Percentiles rank a stretch among this genome's conserved stretches.
Evolutionary conservation across 2,888 invertebrate species (phyloP).

Genomic region (Altica lythri): DNA sequence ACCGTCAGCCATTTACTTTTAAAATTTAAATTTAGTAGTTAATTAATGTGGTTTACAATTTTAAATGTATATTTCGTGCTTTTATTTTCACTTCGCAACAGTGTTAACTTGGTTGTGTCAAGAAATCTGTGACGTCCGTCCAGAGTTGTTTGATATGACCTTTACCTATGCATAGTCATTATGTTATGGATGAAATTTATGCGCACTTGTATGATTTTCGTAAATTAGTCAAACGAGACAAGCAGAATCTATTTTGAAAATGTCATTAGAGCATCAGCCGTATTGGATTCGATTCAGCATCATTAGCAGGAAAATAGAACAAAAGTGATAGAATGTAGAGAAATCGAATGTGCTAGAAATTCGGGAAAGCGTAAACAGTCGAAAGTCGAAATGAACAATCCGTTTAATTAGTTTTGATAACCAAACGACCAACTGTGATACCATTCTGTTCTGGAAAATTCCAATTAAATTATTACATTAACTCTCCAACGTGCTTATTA

Average conservation of each 20-base stretch:
- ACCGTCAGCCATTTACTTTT: no score
- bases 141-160: no score
- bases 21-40: no score
- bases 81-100: no score
- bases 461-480: slow-evolving; percentile 27
- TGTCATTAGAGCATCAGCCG: slow-evolving; percentile 11
- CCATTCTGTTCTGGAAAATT: slow-evolving; percentile 20
- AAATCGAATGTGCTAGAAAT: slow-evolving; percentile 11
- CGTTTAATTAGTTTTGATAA: slow-evolving; percentile 25
- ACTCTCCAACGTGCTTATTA: slow-evolving; percentile 22
- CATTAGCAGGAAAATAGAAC: slow-evolving; percentile 13
- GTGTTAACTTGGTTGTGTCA: no score
- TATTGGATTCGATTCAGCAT: slow-evolving; percentile 2
- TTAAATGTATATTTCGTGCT: no score
- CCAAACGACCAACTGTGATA: slow-evolving; percentile 17
- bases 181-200: no score
- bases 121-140: no score
- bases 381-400: slow-evolving; percentile 26
- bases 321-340: slow-evolving; percentile 10
- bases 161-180: no score
- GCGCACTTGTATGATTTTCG: no score
- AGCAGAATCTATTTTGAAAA: neutral
- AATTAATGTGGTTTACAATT: no score
- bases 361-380: slow-evolving; percentile 20
- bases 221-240: neutral